Conservation (phyloP, 2,888 invertebrate species). For the Drosophila austrosaltans region DNA sequence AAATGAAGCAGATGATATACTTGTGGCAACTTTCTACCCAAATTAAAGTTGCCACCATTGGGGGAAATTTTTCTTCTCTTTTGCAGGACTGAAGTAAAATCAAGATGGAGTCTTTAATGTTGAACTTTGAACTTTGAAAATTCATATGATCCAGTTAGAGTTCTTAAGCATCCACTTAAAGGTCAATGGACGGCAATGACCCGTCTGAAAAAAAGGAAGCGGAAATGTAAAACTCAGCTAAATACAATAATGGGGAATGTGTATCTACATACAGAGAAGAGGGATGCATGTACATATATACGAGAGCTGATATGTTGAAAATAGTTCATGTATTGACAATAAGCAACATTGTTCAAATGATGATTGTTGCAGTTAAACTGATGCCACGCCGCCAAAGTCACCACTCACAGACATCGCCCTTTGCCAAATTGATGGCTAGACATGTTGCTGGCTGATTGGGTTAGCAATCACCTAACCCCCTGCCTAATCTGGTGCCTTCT, state of each 20-base stretch:
- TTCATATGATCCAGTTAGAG: neutral
- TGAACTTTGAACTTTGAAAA: no score
- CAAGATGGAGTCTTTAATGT: no score
- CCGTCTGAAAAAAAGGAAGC: neutral
- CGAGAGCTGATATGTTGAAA: neutral
- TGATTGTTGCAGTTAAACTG: conserved; percentile 9
- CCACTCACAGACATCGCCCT: neutral
- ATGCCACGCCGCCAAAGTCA: neutral
- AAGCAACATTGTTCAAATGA: conserved; percentile 10
- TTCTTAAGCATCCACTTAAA: no score
- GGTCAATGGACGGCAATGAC: neutral
- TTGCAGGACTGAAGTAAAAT: no score
- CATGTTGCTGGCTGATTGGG: conserved; percentile 4
- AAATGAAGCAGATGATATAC: conserved; percentile 60
- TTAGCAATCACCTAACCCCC: conserved; percentile 3
- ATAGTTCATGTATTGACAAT: conserved; percentile 11
- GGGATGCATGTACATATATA: neutral
- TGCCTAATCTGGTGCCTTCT: no score
- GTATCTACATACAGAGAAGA: neutral
- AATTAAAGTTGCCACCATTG: neutral
- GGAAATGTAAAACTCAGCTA: conserved; percentile 4
- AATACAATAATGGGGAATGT: neutral
- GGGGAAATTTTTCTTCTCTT: no score
- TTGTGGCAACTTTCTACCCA: conserved; percentile 27
- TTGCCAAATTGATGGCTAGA: conserved; percentile 9